Base-by-base conservation (phyloP, 2,797 vertebrate genomes). In the Fringilla coelebs region DNA sequence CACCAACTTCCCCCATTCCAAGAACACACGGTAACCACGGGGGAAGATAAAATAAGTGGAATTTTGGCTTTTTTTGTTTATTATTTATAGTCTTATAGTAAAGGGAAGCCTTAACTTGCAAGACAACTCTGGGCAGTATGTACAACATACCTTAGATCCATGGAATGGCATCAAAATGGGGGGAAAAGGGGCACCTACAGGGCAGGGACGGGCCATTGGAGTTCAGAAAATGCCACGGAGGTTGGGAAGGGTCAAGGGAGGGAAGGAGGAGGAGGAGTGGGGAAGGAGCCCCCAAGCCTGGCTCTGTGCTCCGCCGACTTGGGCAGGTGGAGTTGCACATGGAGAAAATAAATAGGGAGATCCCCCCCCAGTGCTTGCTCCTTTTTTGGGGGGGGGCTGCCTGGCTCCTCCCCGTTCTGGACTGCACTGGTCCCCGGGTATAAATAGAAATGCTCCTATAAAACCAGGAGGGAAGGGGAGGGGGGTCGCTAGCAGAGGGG, bases 21-120 rank as follows among this genome's bases (percentile, higher is more conserved):
- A 95, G 89, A 97, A 96, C 54, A 95, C 20, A 75, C 52, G 4
- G 95, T 91, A 85, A 96, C 94, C 88, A 89, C 0, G 7, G 96
- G 96, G 97, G 98, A 98, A 98, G 98, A 91, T 89, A 94, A 94
- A 94, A 99, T 99, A 99, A 99, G 98, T 97, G 79, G 66, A 89
- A 77, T 84, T 89, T 97, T 97, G 96, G 97, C 91, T 96, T 98
- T 98, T 85, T 87, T 85, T 74, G 55, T 71, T 95, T 94, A 94
- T 99, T 99, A 98, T 99, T 99, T 99, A 99, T 98, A 99, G 98
- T 99, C 98, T 99, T 98, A 99, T 99, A 99, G 98, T 99, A 99
- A 99, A 99, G 98, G 98, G 98, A 98, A 98, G 98, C 98, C 98
- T 99, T 98, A 99, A 98, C 98, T 99, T 99, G 99, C 98, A 99